Base-by-base conservation (phyloP, 2,113 vertebrate species). In the Trichechus manatus region DNA sequence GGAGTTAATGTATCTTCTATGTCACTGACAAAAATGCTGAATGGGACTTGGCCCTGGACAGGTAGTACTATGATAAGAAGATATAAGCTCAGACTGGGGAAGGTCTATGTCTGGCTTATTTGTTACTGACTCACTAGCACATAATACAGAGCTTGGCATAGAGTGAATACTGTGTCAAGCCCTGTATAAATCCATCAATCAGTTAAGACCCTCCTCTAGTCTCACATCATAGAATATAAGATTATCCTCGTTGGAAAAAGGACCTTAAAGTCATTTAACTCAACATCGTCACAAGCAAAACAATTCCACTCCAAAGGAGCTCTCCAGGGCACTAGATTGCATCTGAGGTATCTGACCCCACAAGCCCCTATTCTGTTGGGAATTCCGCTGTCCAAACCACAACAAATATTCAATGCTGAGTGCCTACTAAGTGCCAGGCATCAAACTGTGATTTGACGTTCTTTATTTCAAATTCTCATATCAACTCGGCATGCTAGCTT, bases 381-480 rank as follows among this genome's bases (percentile, higher is more conserved):
- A 91, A 61, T 44, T 17, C 83, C 72, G 14, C 59, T 39, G 13
- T 39, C 31, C 27, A 36, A 78, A 59, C 25, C 8, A 84, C 9
- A 33, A 33, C 22, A 17, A 19, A 31, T 56, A 74, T 10, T 20
- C 88, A 70, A 53, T 80, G 14, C 25, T 63, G 61, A 44, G 29
- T 39, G 1, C 11, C 23, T 91, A 27, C 10, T 9, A 64, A 70
- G 33, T 33, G 22, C 36, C 25, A 86, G 50, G 82, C 7, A 4
- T 14, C 17, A 47, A 29, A 7, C 33, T 15, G 5, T 25, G 39
- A 4, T 3, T 85, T 81, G 39, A 47, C 9, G 1, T 61, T 77
- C 14, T 75, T 96, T 70, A 72, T 77, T 95, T 96, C 23, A 80
- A 95, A 79, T 81, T 33, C 10, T 81, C n/a, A 19, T 44, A 53